Base-by-base conservation (phyloP, 2,797 vertebrate genomes). In the Ceyx erithaca region DNA sequence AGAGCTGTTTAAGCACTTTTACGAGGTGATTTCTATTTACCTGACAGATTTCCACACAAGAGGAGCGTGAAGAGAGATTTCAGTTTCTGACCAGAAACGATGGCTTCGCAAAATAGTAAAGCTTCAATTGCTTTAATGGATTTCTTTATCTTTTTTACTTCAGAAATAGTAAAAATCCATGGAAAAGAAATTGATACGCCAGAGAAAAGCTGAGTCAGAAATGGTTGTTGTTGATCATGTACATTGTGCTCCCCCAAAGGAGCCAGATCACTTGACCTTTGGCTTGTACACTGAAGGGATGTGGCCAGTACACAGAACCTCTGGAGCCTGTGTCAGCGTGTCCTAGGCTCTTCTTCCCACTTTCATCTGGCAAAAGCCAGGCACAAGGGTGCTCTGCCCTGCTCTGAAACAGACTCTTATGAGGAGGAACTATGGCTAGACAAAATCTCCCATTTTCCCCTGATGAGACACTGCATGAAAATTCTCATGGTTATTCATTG, bases 21-120 rank as follows among this genome's bases (percentile, higher is more conserved):
- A 95, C 5, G 90, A 96, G 94, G 88, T 96, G 94, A 93, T 97
- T 97, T 95, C 95, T 96, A n/a, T 94, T 95, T 95, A 95, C 95
- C 90, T 96, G 95, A 96, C 93, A 97, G 93, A 90, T 92, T 96
- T 90, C 75, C 92, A 91, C 85, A 80, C 79, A 87, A 57, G 66
- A 96, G 90, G 92, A 96, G 87, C 33, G 70, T 3, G 45, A 84
- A 85, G 87, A 40, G 3, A 85, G 90, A 92, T 95, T 94, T 94
- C 85, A 88, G 80, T 87, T 88, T 90, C 93, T 92, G 89, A 95
- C 92, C 92, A 96, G 95, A 57, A 75, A 67, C 4, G 3, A 90
- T 9, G 6, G 77, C 35, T 88, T 69, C 48, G 73, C 76, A 68
- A 90, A 91, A 83, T 1, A 80, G 52, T 86, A 85, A 82, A 49